These are phyloP conservation scores for Callinectes sapidus DNA, from an alignment of 2,888 invertebrate species.

Conservation along the genomic window DNA sequence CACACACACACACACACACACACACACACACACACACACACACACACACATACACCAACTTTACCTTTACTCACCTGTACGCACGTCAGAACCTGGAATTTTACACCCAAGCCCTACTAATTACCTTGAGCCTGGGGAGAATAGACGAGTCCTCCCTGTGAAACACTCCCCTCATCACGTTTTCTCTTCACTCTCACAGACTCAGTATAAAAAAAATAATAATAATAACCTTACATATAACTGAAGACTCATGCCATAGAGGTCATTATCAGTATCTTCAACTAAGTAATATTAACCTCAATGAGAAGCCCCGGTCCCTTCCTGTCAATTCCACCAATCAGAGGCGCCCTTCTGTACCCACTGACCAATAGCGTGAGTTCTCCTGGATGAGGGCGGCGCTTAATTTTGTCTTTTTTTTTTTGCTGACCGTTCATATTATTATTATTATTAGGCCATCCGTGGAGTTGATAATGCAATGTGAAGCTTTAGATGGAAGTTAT, in stretches of 20 bases:
- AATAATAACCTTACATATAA: not conserved
- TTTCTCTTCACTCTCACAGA: not conserved
- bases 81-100: not conserved
- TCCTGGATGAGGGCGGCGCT: not conserved
- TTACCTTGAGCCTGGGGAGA: not conserved
- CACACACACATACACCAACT: not conserved
- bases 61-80: not conserved
- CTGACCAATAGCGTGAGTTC: not conserved
- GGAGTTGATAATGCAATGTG: not conserved
- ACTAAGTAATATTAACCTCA: not conserved
- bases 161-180: not conserved
- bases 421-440: too few species aligned
- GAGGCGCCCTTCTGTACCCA: not conserved
- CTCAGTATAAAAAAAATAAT: not conserved
- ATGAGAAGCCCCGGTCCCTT: not conserved
- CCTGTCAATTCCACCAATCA: not conserved
- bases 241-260: not conserved
- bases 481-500: not conserved
- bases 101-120: not conserved
- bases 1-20: not conserved
- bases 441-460: not conserved
- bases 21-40: not conserved
- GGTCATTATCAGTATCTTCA: not conserved
- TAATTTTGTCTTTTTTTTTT: not conserved
- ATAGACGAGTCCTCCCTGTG: not conserved